These are phyloP conservation scores for Brachycybe producta DNA, from an alignment of 2,888 invertebrate species.

Conservation along the genomic window DNA sequence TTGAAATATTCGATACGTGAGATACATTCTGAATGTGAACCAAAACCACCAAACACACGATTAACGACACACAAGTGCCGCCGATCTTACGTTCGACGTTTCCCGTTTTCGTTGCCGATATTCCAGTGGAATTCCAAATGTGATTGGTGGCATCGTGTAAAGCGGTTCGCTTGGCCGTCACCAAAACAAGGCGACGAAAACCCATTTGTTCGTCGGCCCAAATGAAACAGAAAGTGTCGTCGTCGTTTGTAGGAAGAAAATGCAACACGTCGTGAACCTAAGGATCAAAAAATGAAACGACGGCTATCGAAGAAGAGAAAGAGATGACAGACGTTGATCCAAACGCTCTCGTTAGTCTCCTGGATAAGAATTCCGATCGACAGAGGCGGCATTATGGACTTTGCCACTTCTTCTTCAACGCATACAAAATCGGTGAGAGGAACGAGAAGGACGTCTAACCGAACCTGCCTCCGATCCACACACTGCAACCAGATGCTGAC, in stretches of 20 bases:
- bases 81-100: too few species aligned
- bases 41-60: neutral
- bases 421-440: conserved; percentile 53
- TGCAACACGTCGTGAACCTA: conserved; percentile 67
- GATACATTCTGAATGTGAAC: neutral
- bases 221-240: conserved; percentile 50
- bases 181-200: conserved; percentile 64
- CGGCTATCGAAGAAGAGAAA: neutral
- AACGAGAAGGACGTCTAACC: conserved; percentile 66
- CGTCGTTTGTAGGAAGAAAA: conserved; percentile 53
- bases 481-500: conserved; percentile 88
- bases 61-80: too few species aligned
- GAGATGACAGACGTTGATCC: conserved; percentile 63
- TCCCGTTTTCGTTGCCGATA: too few species aligned
- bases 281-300: conserved; percentile 18
- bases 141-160: conserved; percentile 2
- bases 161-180: conserved; percentile 22
- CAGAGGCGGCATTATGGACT: conserved; percentile 31
- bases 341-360: conserved; percentile 54
- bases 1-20: neutral
- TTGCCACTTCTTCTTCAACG: conserved; percentile 29
- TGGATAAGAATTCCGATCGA: conserved; percentile 35
- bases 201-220: conserved; percentile 91
- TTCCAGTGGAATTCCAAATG: too few species aligned
- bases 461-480: conserved; percentile 74